These are phyloP conservation scores for Drosophila atroscutellata DNA, from an alignment of 2,888 invertebrate genomes.

Conservation along the genomic window DNA sequence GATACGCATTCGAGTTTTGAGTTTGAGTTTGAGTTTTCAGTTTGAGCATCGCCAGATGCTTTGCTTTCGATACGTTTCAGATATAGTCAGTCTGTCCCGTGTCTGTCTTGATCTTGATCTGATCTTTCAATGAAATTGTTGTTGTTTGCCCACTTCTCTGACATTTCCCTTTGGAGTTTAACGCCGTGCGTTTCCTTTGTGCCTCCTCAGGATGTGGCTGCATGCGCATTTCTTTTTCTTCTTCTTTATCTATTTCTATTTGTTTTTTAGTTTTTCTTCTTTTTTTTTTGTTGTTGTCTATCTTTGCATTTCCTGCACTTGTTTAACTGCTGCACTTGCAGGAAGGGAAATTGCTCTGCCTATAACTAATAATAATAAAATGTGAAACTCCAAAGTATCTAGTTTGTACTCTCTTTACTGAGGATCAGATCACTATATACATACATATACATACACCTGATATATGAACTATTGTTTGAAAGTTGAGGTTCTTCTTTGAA, in stretches of 20 bases:
- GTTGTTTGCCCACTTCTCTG: constrained; percentile 34
- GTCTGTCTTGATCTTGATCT: constrained; percentile 1
- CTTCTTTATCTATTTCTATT: constrained; percentile 5
- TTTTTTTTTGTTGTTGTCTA: background rate
- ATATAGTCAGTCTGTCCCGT: background rate
- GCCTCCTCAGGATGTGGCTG: constrained; percentile 31
- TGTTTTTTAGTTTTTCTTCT: constrained; percentile 15
- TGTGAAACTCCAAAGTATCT: background rate
- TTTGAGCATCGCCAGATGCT: constrained; percentile 50
- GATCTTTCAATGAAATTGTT: constrained; percentile 51
- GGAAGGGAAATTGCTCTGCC: background rate
- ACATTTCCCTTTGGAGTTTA: constrained; percentile 30
- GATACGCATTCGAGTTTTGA: constrained; percentile 27
- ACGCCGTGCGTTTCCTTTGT: constrained; percentile 46
- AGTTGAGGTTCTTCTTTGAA: background rate
- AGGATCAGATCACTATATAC: background rate
- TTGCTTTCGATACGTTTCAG: constrained; percentile 54
- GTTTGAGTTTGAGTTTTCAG: constrained; percentile 12
- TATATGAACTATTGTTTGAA: background rate
- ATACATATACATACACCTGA: background rate
- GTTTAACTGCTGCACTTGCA: background rate
- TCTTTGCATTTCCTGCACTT: constrained; percentile 56
- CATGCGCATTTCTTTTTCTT: constrained; percentile 42
- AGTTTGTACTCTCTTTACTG: background rate
- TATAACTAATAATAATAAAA: background rate